Conservation (phyloP, 2,888 invertebrate genomes). For the Ectropis crepuscularia region DNA sequence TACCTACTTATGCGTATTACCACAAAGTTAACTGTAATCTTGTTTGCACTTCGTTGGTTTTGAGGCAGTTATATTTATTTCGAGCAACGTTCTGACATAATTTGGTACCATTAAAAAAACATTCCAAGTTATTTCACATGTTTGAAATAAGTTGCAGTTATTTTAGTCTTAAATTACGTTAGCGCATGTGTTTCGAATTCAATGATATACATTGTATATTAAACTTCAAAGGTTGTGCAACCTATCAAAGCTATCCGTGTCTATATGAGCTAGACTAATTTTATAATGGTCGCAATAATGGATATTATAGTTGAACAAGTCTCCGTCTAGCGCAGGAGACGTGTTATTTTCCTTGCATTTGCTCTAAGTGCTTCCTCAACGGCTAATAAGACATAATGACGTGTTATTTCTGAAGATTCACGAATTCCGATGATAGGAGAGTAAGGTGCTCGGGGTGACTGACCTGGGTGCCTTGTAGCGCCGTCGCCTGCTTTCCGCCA, state of each 20-base stretch:
- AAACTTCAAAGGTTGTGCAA: no score
- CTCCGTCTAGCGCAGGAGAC: slow-evolving; percentile 57
- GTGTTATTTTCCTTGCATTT: slow-evolving; percentile 77
- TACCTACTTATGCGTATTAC: slow-evolving; percentile 21
- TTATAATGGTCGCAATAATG: slow-evolving; percentile 70
- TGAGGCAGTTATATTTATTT: slow-evolving; percentile 59
- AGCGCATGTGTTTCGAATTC: not conserved
- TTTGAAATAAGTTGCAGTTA: slow-evolving; percentile 23
- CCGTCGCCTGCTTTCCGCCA: slow-evolving; percentile 67
- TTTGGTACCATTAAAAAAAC: slow-evolving; percentile 39
- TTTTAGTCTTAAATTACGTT: slow-evolving; percentile 17
- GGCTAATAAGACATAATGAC: slow-evolving; percentile 80
- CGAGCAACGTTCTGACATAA: slow-evolving; percentile 34
- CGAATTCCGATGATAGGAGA: slow-evolving; percentile 74
- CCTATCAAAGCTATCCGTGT: slow-evolving; percentile 14
- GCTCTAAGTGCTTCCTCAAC: slow-evolving; percentile 79
- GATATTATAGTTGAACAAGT: slow-evolving; percentile 64
- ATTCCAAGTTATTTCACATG: slow-evolving; percentile 28
- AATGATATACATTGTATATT: no score
- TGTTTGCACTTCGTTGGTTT: slow-evolving; percentile 74
- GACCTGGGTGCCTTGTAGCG: slow-evolving; percentile 68
- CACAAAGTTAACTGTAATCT: slow-evolving; percentile 69
- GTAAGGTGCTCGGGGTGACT: slow-evolving; percentile 74
- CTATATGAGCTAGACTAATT: slow-evolving; percentile 60
- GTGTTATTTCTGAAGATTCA: slow-evolving; percentile 81